Evolutionary conservation across 1,140 invertebrate genomes (phyloP), one percentile per base, ranked within the genome.

Genomic region (Zaprionus inermis): DNA sequence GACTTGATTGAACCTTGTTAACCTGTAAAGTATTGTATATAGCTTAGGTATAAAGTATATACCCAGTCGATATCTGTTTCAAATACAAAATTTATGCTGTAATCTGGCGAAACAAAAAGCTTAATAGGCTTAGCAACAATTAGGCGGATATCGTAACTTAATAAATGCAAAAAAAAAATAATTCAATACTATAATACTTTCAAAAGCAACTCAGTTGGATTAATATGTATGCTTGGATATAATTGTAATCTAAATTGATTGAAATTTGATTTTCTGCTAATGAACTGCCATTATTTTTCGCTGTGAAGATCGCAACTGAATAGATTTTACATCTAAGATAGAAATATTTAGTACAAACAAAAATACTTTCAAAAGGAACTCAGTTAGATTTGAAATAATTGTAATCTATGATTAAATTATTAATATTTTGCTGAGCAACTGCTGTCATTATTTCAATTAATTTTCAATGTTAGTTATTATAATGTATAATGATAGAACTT

Each of bases 1-100:
- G 44, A 7, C 59, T 34, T 24, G 51, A 18, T 18, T 76, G 30
- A 75, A 78, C 65, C 56, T 65, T 41, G 52, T 41, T 46, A 36
- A 71, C 61, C 38, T 61, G 18, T 60, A 49, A 69, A 32, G 30
- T 32, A 28, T 28, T 6, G 28, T 32, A 32, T 32, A 59, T 60
- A 73, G 32, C 58, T 34, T n/a, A 0, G 0, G 41, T 46, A 46
- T 46, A 18, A 7, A 5, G 6, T 20, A 46, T 20, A 49, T 49
- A 22, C 44, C 4, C 11, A 22, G n/a, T 44, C n/a, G 38, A 44
- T 44, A 49, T 12, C 20, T 22, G 44, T 49, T 1, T 49, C 18
- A 18, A 12, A 16, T 44, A 28, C 7, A 14, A 9, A 49, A 49
- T 22, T 22, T 49, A 0, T 5, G 10, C 18, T 22, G 44, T 49